Evolutionary conservation across 2,113 vertebrate species (phyloP).

Genomic region (Elephantulus edwardii): DNA sequence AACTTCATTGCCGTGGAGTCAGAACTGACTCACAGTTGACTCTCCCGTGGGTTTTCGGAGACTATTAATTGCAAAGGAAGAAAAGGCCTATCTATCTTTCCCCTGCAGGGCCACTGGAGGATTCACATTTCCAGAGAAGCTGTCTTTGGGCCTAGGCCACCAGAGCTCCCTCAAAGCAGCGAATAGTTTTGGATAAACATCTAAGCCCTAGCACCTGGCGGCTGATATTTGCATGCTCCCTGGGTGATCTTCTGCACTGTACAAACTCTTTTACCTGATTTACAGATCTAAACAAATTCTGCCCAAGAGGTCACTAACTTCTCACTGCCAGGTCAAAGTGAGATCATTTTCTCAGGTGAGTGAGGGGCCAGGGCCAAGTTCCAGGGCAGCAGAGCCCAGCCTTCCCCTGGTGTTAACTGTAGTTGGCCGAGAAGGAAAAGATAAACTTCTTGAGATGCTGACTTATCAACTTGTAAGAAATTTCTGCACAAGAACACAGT

Average conservation of each 20-base stretch:
- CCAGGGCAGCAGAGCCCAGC: neutral
- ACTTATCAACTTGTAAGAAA: neutral
- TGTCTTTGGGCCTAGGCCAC: no score
- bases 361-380: neutral
- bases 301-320: neutral
- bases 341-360: neutral
- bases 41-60: no score
- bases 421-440: neutral
- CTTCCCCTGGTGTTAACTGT: conserved; percentile 16
- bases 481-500: neutral
- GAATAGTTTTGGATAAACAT: neutral
- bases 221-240: conserved; percentile 53
- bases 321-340: conserved; percentile 17
- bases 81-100: no score
- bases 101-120: no score
- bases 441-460: conserved; percentile 1
- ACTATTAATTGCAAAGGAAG: no score
- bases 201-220: conserved; percentile 17
- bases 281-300: conserved; percentile 61
- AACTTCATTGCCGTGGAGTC: no score
- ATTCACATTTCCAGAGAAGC: no score
- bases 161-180: no score
- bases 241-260: neutral
- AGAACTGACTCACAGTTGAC: no score
- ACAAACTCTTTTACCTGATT: conserved; percentile 39